Conservation (phyloP, 2,888 invertebrate genomes). For the Nasonia oneida region DNA sequence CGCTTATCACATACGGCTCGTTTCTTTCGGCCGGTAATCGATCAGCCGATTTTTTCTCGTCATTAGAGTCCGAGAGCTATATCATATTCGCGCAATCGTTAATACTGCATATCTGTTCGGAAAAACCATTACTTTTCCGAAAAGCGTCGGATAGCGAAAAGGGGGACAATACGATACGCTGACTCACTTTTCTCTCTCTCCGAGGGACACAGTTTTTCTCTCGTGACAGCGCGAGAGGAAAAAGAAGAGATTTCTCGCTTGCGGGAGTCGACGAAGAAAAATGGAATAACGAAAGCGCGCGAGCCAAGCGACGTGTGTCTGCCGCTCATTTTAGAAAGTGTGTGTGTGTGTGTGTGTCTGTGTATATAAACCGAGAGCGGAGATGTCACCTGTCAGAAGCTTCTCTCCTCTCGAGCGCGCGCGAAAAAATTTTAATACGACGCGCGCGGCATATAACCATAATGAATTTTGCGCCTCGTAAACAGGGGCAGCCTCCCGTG, state of each 20-base stretch:
- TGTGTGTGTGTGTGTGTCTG: background rate
- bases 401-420: background rate
- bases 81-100: too few species aligned
- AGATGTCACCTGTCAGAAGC: conserved; percentile 34
- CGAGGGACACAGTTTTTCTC: background rate
- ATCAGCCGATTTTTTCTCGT: background rate
- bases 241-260: conserved; percentile 40
- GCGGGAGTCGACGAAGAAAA: conserved; percentile 24
- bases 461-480: conserved; percentile 25
- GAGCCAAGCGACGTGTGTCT: background rate
- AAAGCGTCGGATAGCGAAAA: background rate
- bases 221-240: background rate
- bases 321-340: conserved; percentile 45
- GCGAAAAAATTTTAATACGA: conserved; percentile 13
- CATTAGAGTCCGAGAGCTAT: background rate
- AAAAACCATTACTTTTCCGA: conserved; percentile 2
- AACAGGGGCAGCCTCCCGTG: conserved; percentile 9
- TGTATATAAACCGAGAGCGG: background rate
- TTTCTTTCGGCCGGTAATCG: background rate
- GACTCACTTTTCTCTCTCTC: conserved; percentile 11
- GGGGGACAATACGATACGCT: background rate
- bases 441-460: background rate
- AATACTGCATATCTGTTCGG: background rate
- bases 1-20: background rate
- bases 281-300: conserved; percentile 26